Percentiles rank a stretch among this genome's conserved stretches.
Evolutionary conservation across 2,888 invertebrate genomes (phyloP).

Genomic region (Disparrhopalites patrizii): DNA sequence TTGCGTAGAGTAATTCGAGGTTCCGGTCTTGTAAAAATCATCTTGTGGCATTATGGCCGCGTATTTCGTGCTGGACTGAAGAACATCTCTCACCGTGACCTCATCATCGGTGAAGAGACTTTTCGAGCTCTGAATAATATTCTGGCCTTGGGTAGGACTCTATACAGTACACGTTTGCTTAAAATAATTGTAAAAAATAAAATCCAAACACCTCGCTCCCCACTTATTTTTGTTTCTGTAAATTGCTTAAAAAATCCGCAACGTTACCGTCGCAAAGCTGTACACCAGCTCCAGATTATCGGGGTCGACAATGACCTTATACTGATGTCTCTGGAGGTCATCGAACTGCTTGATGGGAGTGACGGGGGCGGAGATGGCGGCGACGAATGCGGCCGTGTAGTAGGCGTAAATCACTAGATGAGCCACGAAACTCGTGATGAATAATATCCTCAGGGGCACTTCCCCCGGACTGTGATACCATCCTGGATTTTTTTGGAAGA

Average conservation of each 20-base stretch:
- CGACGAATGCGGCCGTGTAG: constrained; percentile 20
- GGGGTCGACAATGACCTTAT: constrained; percentile 8
- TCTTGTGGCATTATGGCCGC: constrained; percentile 13
- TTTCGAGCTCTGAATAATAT: background rate
- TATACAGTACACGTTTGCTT: no score
- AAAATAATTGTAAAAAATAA: no score
- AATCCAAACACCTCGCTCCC: no score
- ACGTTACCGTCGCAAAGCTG: constrained; percentile 11
- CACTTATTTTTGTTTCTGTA: no score
- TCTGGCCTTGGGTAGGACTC: no score
- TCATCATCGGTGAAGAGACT: background rate
- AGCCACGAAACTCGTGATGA: background rate
- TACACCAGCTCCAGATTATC: background rate
- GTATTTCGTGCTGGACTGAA: background rate
- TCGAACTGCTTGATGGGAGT: constrained; percentile 1
- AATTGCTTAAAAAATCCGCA: no score
- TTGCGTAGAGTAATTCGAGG: background rate
- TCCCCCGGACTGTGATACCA: constrained; percentile 3
- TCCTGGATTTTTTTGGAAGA: no score
- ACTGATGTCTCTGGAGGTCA: constrained; percentile 8
- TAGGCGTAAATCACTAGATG: constrained; percentile 17
- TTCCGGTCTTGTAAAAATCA: constrained; percentile 9
- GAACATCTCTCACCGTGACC: background rate
- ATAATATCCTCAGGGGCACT: constrained; percentile 4
- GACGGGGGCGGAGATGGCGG: constrained; percentile 17